Base-by-base conservation (phyloP, 1,140 invertebrate genomes). In the Drosophila punjabiensis region DNA sequence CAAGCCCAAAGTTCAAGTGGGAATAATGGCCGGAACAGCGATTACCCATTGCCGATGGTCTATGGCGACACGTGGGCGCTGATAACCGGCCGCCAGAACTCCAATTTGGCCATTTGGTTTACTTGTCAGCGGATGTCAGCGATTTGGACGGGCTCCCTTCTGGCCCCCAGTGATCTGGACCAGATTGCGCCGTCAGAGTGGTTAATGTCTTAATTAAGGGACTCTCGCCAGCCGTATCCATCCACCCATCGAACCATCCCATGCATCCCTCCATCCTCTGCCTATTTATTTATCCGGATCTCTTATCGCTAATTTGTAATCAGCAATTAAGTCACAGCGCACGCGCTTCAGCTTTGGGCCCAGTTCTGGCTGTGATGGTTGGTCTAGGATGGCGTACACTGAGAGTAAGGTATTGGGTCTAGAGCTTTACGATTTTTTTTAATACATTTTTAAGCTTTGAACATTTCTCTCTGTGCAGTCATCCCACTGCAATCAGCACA, bases 161-260 rank as follows among this genome's bases (percentile, higher is more conserved):
- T 20, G 20, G 5, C 10, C 39, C 39, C 32, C 10, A 24, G 18
- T 55, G 78, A 68, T 69, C 68, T 60, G 24, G n/a, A 32, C 63
- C 53, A 39, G 64, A 67, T 79, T 76, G 62, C 66, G 20, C 35
- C 24, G 30, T 32, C 71, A 58, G 83, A 81, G 60, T 81, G 60
- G 75, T 89, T 89, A 92, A 92, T 92, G 91, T 91, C 91, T 92
- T 92, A 91, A 92, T 92, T 92, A 92, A 37, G 35, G 59, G n/a
- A 30, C 33, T 50, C 33, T 35, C 45, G 45, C 35, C 11, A n/a
- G n/a, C n/a, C n/a, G n/a, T n/a, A n/a, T n/a, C 47, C 45, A 18
- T 14, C 35, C 20, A 48, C 6, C 32, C 48, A 30, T 10, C 18
- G 35, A 16, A 4, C 5, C 6, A 28, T 50, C 11, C 11, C 66